These are phyloP conservation scores for Axis porcinus DNA, from an alignment of 2,113 vertebrate species.

Conservation along the genomic window DNA sequence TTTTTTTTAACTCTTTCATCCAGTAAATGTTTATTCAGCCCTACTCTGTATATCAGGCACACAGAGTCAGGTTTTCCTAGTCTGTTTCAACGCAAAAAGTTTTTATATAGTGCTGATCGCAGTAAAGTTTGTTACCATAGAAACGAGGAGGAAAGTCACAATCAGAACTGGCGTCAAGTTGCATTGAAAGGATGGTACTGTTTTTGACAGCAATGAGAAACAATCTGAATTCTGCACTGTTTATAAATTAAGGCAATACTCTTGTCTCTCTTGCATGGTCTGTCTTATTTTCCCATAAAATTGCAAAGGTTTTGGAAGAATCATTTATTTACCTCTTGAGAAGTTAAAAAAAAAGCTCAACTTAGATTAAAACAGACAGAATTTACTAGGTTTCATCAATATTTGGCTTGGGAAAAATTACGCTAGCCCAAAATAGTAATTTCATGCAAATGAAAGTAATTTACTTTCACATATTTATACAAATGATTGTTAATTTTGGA, in stretches of 20 bases:
- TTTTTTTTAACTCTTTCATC: constrained; percentile 24
- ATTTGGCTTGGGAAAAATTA: constrained; percentile 45
- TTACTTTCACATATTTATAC: constrained; percentile 16
- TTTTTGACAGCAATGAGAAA: background rate
- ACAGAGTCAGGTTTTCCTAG: background rate
- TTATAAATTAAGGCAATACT: constrained; percentile 19
- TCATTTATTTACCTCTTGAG: constrained; percentile 1
- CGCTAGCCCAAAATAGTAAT: background rate
- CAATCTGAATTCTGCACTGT: background rate
- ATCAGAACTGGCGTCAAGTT: constrained; percentile 23
- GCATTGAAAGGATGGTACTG: background rate
- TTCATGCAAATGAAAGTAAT: constrained; percentile 52
- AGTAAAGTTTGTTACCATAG: constrained; percentile 46
- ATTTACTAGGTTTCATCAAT: constrained; percentile 30
- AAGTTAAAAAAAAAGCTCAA: background rate
- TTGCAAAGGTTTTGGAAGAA: constrained; percentile 20
- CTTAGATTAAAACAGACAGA: constrained; percentile 12
- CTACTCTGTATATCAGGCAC: background rate
- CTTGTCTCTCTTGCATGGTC: background rate
- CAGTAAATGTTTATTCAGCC: background rate
- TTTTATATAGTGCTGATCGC: constrained; percentile 22
- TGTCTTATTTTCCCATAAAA: constrained; percentile 13
- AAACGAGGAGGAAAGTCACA: constrained; percentile 43
- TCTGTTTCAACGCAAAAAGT: constrained; percentile 3
- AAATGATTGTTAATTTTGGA: constrained; percentile 18